Base-by-base conservation (phyloP, 1,140 invertebrate species). In the Listronotus oregonensis region DNA sequence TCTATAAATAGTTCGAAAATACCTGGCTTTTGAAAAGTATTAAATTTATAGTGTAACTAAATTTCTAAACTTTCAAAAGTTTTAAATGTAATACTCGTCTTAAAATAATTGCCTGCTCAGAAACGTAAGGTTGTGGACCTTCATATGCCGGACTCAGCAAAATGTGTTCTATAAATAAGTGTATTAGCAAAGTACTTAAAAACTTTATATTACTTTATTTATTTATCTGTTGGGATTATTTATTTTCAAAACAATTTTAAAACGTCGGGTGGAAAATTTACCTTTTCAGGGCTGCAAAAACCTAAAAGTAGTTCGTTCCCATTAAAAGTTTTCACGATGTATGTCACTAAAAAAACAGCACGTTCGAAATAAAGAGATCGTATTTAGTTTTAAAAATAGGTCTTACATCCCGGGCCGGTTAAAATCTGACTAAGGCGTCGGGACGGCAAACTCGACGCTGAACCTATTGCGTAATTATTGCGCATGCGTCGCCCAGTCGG, bases 391-490 rank as follows among this genome's bases (percentile, higher is more conserved):
- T 51, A 51, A 65, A 52, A 46, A 46, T 42, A 49, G 46, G 11
- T 52, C 3, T 59, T 51, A 65, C 64, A 65, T 65, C 50, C 64
- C 55, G 64, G 8, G 27, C 56, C 56, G 40, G 46, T 43, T 43
- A n/a, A 17, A 46, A 44, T 50, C 46, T 52, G 47, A 64, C 63
- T 58, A 64, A 64, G 63, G 63, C 63, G 63, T 64, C 63, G 52
- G 32, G 63, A 64, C 52, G 61, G 51, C 27, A 39, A 54, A 57
- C 31, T 21, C 63, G 54, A 50, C 54, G 52, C 27, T 40, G 31
- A 64, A 64, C 15, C 44, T 58, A 56, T 64, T 57, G 52, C 63
- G 63, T 51, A 56, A 57, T 46, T 27, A 57, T 34, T 64, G 63
- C 63, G 63, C 63, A 64, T 57, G 63, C 63, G 52, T 57, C 54